phyloP scores from a whole-genome alignment of 2,113 vertebrate species.

The Procavia capensis region DNA sequence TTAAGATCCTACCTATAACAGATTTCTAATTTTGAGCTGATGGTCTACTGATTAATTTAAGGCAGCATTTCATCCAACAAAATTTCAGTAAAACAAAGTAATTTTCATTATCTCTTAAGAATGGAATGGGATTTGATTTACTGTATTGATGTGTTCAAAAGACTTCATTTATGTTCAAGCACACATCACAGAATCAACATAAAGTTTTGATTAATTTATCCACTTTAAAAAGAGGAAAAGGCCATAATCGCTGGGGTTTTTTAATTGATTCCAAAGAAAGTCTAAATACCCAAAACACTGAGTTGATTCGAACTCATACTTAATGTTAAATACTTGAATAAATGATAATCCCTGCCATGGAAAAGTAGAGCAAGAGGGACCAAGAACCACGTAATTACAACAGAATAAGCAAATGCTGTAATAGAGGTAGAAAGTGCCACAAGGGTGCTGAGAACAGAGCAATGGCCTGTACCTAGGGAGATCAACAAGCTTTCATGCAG shows the following conservation, averaged over 20 bases:
- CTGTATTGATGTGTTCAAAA: not conserved
- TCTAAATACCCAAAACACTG: too few species aligned
- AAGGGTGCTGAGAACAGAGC: not conserved
- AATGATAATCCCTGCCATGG: not conserved
- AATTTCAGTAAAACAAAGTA: constrained; percentile 26
- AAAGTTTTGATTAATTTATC: not conserved
- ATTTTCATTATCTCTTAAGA: not conserved
- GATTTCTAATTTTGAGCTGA: constrained; percentile 8
- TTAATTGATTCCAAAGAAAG: not conserved
- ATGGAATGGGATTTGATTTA: not conserved
- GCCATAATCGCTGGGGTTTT: not conserved
- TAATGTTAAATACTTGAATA: not conserved
- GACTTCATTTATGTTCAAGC: not conserved
- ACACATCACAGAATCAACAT: not conserved
- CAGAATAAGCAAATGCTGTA: not conserved
- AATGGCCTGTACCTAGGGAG: not conserved
- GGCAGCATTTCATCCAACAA: not conserved
- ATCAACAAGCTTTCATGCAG: not conserved
- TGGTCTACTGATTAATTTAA: not conserved
- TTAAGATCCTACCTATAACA: constrained; percentile 41
- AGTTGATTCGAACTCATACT: too few species aligned
- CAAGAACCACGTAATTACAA: not conserved
- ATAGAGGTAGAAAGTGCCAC: not conserved
- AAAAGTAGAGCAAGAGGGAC: not conserved
- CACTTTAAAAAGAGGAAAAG: not conserved